phyloP scores from a whole-genome alignment of 2,888 invertebrate genomes.

The Yponomeuta sedellus region DNA sequence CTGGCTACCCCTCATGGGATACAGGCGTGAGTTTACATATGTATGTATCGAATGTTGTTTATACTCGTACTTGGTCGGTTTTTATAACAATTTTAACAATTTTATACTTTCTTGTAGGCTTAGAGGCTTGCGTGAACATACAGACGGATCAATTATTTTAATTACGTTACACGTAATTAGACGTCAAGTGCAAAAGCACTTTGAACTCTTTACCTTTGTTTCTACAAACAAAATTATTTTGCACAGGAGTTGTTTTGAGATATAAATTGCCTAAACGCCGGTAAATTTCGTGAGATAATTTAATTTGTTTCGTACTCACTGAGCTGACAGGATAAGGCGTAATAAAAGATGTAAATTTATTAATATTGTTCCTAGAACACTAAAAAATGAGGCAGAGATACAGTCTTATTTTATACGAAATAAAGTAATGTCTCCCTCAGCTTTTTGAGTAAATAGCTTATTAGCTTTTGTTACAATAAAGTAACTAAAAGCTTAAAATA shows the following conservation, averaged over 20 bases:
- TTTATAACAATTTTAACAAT: too few species aligned
- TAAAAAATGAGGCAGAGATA: neutral
- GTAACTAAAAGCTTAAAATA: too few species aligned
- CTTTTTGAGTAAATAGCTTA: too few species aligned
- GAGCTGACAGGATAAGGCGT: neutral
- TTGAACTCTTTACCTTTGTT: conserved; percentile 59
- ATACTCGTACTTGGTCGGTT: too few species aligned
- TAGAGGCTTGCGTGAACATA: neutral
- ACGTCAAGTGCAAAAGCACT: conserved; percentile 18
- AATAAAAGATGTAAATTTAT: neutral
- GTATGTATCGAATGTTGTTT: too few species aligned
- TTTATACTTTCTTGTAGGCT: neutral
- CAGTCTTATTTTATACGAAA: too few species aligned
- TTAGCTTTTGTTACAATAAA: too few species aligned
- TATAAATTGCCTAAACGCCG: neutral
- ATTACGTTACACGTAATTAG: conserved; percentile 5
- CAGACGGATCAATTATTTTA: neutral
- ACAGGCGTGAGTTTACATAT: too few species aligned
- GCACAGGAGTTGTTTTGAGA: neutral
- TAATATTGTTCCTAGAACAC: neutral
- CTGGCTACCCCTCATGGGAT: too few species aligned
- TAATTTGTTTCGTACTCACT: neutral
- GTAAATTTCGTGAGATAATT: neutral
- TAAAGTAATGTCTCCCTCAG: too few species aligned
- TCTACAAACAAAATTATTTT: conserved; percentile 37